A percentile compares a stretch with the other conserved stretches of the same genome.
phyloP scores from a whole-genome alignment of 2,797 vertebrate genomes.

The Pangasius mekongensis region DNA sequence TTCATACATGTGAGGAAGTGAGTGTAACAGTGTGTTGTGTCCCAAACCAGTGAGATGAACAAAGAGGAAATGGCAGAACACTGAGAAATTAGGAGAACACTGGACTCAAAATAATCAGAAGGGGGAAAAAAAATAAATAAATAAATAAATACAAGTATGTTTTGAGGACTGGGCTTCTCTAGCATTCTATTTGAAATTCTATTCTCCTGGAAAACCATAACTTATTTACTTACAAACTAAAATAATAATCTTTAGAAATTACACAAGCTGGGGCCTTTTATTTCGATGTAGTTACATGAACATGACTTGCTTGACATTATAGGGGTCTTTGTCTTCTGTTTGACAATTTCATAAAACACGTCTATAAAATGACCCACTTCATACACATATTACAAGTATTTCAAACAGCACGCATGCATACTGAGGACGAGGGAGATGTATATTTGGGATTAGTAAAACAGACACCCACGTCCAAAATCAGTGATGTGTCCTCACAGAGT shows the following conservation, averaged over 20 bases:
- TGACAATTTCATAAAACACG: background rate
- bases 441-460: background rate
- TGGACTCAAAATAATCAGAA: background rate
- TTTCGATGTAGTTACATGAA: background rate
- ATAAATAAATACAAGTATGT: too few relatives aligned
- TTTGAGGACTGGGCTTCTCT: background rate
- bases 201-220: background rate
- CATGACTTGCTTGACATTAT: background rate
- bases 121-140: background rate
- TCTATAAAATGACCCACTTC: background rate
- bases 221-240: background rate
- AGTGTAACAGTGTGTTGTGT: background rate
- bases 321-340: background rate
- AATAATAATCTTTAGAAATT: background rate
- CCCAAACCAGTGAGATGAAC: background rate
- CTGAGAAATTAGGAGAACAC: background rate
- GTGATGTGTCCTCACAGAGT: background rate
- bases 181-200: background rate
- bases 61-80: slow-evolving; percentile 5
- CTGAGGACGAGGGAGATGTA: background rate
- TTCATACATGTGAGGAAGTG: background rate
- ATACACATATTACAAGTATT: background rate
- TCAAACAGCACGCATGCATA: background rate
- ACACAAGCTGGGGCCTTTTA: background rate
- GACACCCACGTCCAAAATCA: background rate